Evolutionary conservation across 2,113 vertebrate genomes (phyloP), one percentile per base, ranked within the genome.

Genomic region (Trinectes maculatus): DNA sequence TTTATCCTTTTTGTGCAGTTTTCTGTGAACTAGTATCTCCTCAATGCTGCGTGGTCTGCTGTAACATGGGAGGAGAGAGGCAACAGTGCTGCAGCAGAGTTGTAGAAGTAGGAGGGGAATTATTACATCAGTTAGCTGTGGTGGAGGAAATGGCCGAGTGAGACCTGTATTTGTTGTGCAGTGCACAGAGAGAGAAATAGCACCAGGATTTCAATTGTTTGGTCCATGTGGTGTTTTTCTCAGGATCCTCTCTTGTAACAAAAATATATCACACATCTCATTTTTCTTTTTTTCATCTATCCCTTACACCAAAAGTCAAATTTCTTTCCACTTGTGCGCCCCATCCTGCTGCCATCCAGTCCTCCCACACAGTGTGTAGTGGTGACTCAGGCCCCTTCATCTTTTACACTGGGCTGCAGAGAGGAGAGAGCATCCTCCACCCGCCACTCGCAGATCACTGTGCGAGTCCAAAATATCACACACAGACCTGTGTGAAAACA

Each of bases 301-400:
- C n/a, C n/a, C n/a, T n/a, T n/a, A n/a, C 18, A 16, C 24, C 31
- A 10, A 5, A 82, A 60, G 54, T 70, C 39, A 37, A 47, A 22
- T 66, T 71, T 57, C 49, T 53, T 68, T 74, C 53, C 36, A 4
- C 54, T 66, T 33, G 28, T 72, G 16, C 47, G 68, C 31, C 46
- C 46, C 8, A 33, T 71, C 28, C 60, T 65, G 71, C 64, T 49
- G 25, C 62, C 65, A 68, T 74, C 33, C 71, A 65, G 65, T 16
- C 47, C 75, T 80, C 83, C 82, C 54, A 79, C 82, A 79, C 80
- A 68, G 25, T n/a, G 33, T 43, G 65, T 19, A 69, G 52, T 16
- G 54, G 71, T 85, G 85, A 84, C 63, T 83, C 81, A 82, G 62
- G 61, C 67, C 48, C 71, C 75, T 65, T 66, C 61, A 77, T 84